Conservation (phyloP, 2,113 vertebrate genomes). For the Sorex araneus region DNA sequence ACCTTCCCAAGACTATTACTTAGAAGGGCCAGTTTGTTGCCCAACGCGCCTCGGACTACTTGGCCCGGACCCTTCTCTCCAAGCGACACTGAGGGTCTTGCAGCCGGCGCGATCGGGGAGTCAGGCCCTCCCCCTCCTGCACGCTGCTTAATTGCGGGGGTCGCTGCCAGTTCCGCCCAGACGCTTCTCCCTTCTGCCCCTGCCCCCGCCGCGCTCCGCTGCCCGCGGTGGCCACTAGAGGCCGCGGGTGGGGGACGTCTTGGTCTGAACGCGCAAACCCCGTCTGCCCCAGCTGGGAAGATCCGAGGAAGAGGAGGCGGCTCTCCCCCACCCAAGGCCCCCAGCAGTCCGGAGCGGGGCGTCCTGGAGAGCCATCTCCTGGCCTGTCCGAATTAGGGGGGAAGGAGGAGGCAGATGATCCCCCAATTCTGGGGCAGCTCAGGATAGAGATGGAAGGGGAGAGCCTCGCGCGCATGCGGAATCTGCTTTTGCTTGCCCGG, state of each 20-base stretch:
- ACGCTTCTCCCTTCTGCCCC: neutral
- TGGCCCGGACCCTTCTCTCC: neutral
- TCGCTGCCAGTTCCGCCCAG: neutral
- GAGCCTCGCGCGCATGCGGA: too few species aligned
- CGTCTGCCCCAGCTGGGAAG: neutral
- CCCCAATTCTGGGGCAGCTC: neutral
- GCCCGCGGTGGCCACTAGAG: too few species aligned
- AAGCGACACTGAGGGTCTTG: neutral
- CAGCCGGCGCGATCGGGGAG: neutral
- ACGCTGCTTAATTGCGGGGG: neutral
- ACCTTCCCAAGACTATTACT: neutral
- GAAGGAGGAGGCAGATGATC: neutral
- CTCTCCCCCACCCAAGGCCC: too few species aligned
- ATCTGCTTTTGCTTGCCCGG: neutral
- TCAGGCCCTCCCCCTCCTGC: neutral
- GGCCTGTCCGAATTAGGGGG: neutral
- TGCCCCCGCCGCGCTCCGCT: too few species aligned
- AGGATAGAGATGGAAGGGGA: neutral
- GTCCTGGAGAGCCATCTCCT: neutral
- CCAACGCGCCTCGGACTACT: neutral
- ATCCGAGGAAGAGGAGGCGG: neutral
- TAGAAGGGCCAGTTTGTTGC: neutral
- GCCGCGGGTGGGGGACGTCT: too few species aligned
- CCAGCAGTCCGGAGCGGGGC: neutral
- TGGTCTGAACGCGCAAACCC: neutral